Base-by-base conservation (phyloP, 2,797 vertebrate genomes). In the Accipiter superciliosus region DNA sequence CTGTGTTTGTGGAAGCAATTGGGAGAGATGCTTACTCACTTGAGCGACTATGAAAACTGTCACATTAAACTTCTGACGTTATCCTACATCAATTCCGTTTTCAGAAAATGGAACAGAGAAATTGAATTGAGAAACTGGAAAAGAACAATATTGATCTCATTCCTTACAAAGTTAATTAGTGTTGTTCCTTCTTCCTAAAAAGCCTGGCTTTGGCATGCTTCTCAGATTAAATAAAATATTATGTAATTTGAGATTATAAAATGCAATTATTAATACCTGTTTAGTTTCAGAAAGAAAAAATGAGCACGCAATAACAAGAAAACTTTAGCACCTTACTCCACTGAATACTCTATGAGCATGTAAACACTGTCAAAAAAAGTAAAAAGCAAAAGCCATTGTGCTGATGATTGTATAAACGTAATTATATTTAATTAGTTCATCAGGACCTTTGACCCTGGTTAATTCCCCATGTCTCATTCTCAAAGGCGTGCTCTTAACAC, bases 381-480 rank as follows among this genome's bases (percentile, higher is more conserved):
- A 73, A 42, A 40, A 74, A 89, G 6, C 61, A 65, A 45, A 66
- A 83, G 49, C 70, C 0, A 0, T 33, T 77, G 25, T 57, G n/a
- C 45, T 86, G 78, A 69, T 87, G 45, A 53, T 84, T 42, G 2
- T 78, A 70, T 58, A 87, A 91, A 57, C 5, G 2, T 55, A 86
- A 82, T 81, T 94, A 93, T 79, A 83, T 87, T 84, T 71, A 87
- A 94, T 76, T 94, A 79, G 58, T 65, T 82, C 29, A 39, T 52
- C 35, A 78, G 40, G 69, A 93, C 84, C 66, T 94, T 81, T 72
- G 35, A 62, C 62, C 19, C 37, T 35, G 5, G 31, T 87, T 96
- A 93, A 87, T 90, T 96, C 91, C 82, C 82, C 71, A 82, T 49
- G 31, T 86, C 40, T 80, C 31, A 47, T 87, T 89, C 87, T 89